phyloP scores from a whole-genome alignment of 2,113 vertebrate genomes.

The Cyphomyrus plagiostoma region DNA sequence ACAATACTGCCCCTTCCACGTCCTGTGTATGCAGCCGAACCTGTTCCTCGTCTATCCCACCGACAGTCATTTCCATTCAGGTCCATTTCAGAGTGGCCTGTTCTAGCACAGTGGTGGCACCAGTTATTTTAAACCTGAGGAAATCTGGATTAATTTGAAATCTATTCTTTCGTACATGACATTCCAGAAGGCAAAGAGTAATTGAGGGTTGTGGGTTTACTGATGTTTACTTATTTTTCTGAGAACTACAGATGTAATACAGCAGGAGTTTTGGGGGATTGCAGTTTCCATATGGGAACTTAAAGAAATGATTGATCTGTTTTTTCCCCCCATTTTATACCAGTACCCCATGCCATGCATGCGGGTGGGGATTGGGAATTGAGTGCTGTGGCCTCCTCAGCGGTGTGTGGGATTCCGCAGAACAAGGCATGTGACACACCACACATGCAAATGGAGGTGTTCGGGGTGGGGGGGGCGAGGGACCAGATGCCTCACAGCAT shows the following conservation, averaged over 20 bases:
- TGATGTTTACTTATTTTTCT: neutral
- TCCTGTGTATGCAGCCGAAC: neutral
- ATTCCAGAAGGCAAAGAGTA: neutral
- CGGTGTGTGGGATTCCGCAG: neutral
- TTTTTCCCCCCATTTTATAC: neutral
- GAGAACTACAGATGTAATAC: neutral
- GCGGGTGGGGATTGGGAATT: neutral
- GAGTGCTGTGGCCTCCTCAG: neutral
- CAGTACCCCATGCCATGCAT: neutral
- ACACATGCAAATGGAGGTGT: neutral
- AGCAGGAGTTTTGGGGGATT: constrained; percentile 15
- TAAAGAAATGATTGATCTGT: constrained; percentile 25
- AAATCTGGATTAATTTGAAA: constrained; percentile 28
- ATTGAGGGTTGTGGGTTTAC: neutral
- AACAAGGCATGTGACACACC: neutral
- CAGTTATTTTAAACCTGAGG: constrained; percentile 11
- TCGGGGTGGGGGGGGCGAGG: neutral
- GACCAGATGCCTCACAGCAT: neutral
- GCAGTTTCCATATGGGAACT: neutral
- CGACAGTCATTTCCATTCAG: neutral
- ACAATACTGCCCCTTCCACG: neutral
- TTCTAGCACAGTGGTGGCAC: neutral
- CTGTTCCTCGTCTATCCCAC: neutral
- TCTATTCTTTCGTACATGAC: neutral
- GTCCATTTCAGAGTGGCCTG: neutral